phyloP scores from a whole-genome alignment of 2,797 vertebrate genomes.

The Enteromius anoplus region DNA sequence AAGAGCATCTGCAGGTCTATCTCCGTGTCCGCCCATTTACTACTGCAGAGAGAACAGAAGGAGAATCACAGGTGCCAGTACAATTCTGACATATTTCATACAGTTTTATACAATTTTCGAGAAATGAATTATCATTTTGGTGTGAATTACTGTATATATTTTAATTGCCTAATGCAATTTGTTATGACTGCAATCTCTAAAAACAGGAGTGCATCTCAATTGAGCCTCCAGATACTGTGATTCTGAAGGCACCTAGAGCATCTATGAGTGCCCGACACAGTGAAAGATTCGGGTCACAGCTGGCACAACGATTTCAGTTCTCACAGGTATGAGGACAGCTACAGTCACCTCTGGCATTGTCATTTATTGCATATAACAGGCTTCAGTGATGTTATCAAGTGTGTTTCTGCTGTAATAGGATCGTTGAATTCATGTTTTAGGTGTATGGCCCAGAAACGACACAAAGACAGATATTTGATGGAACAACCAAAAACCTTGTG shows the following conservation, averaged over 20 bases:
- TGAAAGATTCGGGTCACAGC: constrained; percentile 81
- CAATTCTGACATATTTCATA: not conserved
- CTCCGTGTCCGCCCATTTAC: constrained; percentile 87
- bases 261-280: constrained; percentile 73
- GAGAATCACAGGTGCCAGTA: constrained; percentile 79
- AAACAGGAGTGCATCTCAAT: constrained; percentile 83
- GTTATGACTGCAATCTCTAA: not conserved
- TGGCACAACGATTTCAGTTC: constrained; percentile 88
- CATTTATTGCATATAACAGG: not conserved
- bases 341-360: not conserved
- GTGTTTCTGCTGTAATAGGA: not conserved
- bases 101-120: not conserved
- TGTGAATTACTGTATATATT: too few relatives aligned
- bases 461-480: constrained; percentile 88
- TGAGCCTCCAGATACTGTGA: constrained; percentile 78
- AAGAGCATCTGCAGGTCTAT: constrained; percentile 86
- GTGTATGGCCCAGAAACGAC: constrained; percentile 88
- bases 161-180: not conserved
- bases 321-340: constrained; percentile 76
- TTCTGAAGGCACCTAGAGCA: constrained; percentile 81
- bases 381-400: not conserved
- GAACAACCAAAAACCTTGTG: constrained; percentile 82
- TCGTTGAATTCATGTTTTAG: constrained; percentile 65
- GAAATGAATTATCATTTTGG: not conserved
- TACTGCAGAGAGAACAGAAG: constrained; percentile 73